Conservation (phyloP, 2,888 invertebrate genomes). For the Scelioninae gen. 1 region DNA sequence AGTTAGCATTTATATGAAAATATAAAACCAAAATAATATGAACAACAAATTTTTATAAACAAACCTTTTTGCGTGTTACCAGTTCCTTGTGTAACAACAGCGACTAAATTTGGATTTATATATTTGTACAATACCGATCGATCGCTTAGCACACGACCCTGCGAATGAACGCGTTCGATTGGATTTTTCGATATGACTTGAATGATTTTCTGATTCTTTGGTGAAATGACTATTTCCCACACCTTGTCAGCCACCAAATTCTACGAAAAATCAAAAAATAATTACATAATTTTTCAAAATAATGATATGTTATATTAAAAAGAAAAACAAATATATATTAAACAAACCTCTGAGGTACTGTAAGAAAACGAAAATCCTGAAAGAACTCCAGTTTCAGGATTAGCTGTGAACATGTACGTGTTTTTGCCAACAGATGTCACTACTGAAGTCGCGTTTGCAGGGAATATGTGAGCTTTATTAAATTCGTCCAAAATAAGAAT, state of each 20-base stretch:
- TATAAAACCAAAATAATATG: too few relatives aligned
- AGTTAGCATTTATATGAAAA: too few relatives aligned
- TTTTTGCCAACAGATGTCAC: slow-evolving; percentile 85
- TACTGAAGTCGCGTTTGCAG: slow-evolving; percentile 85
- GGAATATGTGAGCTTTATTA: slow-evolving; percentile 89
- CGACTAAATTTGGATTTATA: slow-evolving; percentile 97
- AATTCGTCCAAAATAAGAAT: slow-evolving; percentile 90
- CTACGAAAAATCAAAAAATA: slow-evolving; percentile 82
- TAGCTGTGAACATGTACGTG: slow-evolving; percentile 88
- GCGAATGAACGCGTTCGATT: slow-evolving; percentile 94
- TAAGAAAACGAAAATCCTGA: slow-evolving; percentile 87
- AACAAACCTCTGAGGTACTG: slow-evolving; percentile 82
- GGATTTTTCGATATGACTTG: slow-evolving; percentile 88
- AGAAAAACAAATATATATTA: too few relatives aligned
- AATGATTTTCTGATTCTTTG: slow-evolving; percentile 87
- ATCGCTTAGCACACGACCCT: slow-evolving; percentile 97
- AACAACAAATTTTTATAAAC: too few relatives aligned
- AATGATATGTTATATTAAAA: too few relatives aligned
- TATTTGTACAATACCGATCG: slow-evolving; percentile 99
- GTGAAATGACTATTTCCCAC: slow-evolving; percentile 90
- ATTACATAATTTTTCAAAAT: neutral
- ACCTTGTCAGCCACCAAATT: slow-evolving; percentile 86
- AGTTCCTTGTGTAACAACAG: slow-evolving; percentile 91
- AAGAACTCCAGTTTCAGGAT: slow-evolving; percentile 86
- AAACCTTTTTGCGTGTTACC: slow-evolving; percentile 91